Conservation (phyloP, 1,140 invertebrate genomes). For the Zaprionus gabonicus region DNA sequence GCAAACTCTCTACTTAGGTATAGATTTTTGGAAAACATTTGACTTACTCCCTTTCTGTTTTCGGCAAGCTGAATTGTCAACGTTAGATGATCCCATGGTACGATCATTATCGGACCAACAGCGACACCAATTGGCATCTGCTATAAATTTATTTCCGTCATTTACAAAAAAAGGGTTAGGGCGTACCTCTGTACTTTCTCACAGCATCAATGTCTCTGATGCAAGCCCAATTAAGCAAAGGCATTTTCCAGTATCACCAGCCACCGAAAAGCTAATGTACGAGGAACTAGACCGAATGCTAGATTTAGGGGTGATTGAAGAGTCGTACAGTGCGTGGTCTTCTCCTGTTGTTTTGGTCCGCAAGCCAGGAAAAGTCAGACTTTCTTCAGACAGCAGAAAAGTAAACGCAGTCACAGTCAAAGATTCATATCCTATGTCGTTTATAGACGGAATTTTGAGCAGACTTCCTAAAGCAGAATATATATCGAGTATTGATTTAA, state of each 20-base stretch:
- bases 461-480: conserved; percentile 26
- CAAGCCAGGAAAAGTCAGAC: conserved; percentile 4
- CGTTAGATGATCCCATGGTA: too few relatives aligned
- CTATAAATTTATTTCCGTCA: too few relatives aligned
- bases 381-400: background rate
- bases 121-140: too few relatives aligned
- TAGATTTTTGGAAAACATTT: conserved; percentile 13
- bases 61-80: too few relatives aligned
- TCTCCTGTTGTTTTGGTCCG: conserved; percentile 13
- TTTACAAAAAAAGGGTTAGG: conserved; percentile 15
- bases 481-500: conserved; percentile 66
- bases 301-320: conserved; percentile 21
- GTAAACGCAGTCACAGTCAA: conserved; percentile 26
- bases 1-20: conserved; percentile 1
- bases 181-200: background rate
- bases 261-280: conserved; percentile 20
- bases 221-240: conserved; percentile 24
- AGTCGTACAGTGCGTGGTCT: conserved; percentile 21
- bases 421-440: conserved; percentile 39
- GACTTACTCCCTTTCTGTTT: too few relatives aligned
- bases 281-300: conserved; percentile 23
- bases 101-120: too few relatives aligned
- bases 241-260: conserved; percentile 21
- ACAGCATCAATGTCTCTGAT: conserved; percentile 10
- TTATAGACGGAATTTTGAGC: conserved; percentile 50